Evolutionary conservation across 1,140 invertebrate genomes (phyloP), one percentile per base, ranked within the genome.

Genomic region (Stenopsyche tienmushanensis): DNA sequence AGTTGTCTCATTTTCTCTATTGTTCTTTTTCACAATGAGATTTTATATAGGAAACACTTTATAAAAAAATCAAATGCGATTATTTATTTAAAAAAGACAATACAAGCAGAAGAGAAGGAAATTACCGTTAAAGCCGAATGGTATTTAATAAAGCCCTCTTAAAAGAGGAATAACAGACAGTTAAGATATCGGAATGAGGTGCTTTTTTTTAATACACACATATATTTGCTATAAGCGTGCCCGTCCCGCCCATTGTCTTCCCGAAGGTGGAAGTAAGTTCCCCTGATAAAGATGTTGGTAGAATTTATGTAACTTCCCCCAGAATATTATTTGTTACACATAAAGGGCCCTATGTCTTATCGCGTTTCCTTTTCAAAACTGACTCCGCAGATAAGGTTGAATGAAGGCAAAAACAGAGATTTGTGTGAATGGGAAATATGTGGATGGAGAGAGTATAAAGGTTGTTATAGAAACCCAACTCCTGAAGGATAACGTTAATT

Each of bases 331-430:
- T 58, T 58, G 55, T 58, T 18, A 58, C 55, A 58, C 55, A 58
- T 58, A 58, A 58, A 60, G 57, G 57, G 41, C 20, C 42, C 15
- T 44, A 23, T 44, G 57, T 60, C 57, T 60, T 60, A 60, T 60
- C 57, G 57, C 57, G 44, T 60, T 60, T 60, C 57, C 57, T 60
- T 60, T 60, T 60, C 57, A 60, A 60, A 60, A 60, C 57, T 60
- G 57, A 44, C 57, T 60, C 20, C 24, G 42, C 44, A 60, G 42
- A 60, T 47, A 47, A 60, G 57, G n/a, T n/a, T 47, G 57, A 60
- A 60, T 60, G 57, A 60, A 60, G 57, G 57, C 57, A 60, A 60
- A 60, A 60, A 60, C 57, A 49, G 57, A 60, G 57, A 60, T 60
- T 60, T 60, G 57, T 47, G 29, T 47, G 57, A 49, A 60, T 45